Evolutionary conservation across 1,140 invertebrate species (phyloP).

Genomic region (Cyclargus thomasi): DNA sequence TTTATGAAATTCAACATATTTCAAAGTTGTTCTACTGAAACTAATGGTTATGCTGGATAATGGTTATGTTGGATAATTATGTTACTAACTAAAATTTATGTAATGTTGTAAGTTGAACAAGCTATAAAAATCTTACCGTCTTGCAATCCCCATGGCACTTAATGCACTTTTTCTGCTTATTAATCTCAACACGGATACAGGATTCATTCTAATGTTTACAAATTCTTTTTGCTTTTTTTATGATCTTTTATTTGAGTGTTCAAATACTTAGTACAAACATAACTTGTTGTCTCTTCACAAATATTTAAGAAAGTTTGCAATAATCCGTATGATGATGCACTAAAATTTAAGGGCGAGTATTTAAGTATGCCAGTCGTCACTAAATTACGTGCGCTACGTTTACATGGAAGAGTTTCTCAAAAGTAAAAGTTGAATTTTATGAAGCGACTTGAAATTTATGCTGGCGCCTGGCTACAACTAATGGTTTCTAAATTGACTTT

Average conservation of each 20-base stretch:
- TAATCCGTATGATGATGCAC: background rate
- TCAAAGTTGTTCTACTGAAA: background rate
- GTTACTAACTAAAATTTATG: background rate
- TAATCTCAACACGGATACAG: constrained; percentile 1
- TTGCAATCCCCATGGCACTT: background rate
- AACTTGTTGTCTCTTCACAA: background rate
- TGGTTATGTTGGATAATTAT: background rate
- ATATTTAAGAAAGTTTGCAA: background rate
- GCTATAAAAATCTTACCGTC: background rate
- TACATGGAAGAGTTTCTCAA: background rate
- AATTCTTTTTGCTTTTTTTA: background rate
- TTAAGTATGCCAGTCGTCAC: background rate
- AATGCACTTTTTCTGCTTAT: background rate
- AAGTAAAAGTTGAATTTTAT: background rate
- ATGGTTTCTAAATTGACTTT: background rate
- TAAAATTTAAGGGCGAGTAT: background rate
- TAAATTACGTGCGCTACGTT: background rate
- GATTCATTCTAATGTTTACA: constrained; percentile 4
- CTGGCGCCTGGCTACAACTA: background rate
- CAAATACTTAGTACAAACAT: background rate
- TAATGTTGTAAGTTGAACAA: background rate
- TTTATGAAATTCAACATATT: background rate
- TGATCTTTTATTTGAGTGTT: too few relatives aligned
- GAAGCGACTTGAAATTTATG: background rate
- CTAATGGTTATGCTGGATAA: background rate